phyloP scores from a whole-genome alignment of 2,113 vertebrate species.

The Seriola aureovittata region DNA sequence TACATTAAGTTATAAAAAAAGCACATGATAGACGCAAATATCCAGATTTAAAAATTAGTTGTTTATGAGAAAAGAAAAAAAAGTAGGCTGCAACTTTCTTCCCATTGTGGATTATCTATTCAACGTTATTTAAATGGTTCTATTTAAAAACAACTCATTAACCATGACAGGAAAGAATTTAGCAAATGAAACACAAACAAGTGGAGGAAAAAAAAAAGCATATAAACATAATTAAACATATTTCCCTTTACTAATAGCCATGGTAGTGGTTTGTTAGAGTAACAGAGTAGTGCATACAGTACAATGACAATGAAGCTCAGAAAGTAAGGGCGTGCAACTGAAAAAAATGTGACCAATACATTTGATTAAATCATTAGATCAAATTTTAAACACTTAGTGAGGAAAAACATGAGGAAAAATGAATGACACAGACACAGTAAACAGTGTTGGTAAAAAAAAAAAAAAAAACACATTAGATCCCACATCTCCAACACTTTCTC shows the following conservation, averaged over 20 bases:
- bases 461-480: not conserved
- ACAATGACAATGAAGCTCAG: not conserved
- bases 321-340: not conserved
- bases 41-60: no score
- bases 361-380: not conserved
- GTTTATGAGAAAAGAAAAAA: not conserved
- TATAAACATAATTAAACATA: conserved; percentile 24
- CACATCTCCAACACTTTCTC: not conserved
- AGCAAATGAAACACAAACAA: not conserved
- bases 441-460: no score
- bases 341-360: not conserved
- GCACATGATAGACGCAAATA: no score
- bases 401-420: not conserved
- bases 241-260: conserved; percentile 58
- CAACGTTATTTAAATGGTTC: no score
- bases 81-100: not conserved
- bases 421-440: no score
- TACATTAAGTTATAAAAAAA: not conserved
- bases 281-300: not conserved
- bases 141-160: not conserved
- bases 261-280: conserved; percentile 10
- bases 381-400: not conserved
- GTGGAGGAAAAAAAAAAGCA: not conserved
- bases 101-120: no score
- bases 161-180: not conserved